These are phyloP conservation scores for Nesospiza acunhae DNA, from an alignment of 2,113 vertebrate genomes.

Conservation along the genomic window DNA sequence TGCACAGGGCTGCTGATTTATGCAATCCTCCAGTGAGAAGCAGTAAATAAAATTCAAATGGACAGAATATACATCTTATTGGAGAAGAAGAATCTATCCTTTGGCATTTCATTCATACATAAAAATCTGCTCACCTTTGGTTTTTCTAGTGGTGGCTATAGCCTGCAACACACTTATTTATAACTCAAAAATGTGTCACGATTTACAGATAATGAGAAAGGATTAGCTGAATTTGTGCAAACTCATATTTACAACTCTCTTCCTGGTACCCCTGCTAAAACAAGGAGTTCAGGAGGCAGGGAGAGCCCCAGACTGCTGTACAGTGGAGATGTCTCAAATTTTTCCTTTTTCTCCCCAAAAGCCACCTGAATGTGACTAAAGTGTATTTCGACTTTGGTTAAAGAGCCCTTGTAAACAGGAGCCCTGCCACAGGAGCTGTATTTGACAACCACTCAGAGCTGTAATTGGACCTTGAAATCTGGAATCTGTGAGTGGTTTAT, in stretches of 20 bases:
- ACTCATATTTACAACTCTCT: neutral
- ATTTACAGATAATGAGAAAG: neutral
- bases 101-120: conserved; percentile 21
- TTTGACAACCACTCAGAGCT: conserved; percentile 33
- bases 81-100: neutral
- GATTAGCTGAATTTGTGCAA: neutral
- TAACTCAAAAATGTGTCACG: neutral
- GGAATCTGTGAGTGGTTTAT: conserved; percentile 10
- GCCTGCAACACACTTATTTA: neutral
- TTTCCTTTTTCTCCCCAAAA: neutral
- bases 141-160: neutral
- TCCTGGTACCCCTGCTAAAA: neutral
- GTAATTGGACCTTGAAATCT: conserved; percentile 39
- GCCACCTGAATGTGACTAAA: neutral
- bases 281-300: neutral
- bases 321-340: neutral
- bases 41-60: conserved; percentile 59
- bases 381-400: neutral
- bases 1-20: conserved; percentile 56
- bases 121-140: neutral
- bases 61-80: conserved; percentile 16
- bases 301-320: neutral
- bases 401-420: neutral
- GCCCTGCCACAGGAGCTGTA: neutral
- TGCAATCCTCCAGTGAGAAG: conserved; percentile 26